These are phyloP conservation scores for Tonatia bakeri DNA, from an alignment of 2,113 vertebrate genomes.

Conservation along the genomic window DNA sequence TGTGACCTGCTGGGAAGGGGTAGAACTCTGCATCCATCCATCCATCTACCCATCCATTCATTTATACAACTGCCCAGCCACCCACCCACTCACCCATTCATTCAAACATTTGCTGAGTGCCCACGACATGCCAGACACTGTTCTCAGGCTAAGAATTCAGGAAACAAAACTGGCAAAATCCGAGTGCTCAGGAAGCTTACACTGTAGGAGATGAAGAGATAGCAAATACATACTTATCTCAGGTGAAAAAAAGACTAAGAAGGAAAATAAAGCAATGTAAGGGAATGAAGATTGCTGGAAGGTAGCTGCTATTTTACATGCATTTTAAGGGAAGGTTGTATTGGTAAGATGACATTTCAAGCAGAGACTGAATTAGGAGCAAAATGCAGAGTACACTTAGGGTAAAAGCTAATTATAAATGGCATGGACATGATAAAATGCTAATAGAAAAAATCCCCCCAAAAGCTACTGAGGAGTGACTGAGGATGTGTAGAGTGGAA, in stretches of 20 bases:
- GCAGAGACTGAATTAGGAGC: neutral
- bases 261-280: neutral
- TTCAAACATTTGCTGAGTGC: neutral
- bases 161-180: neutral
- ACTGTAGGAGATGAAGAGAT: neutral
- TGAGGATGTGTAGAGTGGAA: neutral
- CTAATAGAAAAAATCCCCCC: neutral
- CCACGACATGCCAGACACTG: neutral
- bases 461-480: neutral
- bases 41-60: neutral
- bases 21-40: neutral
- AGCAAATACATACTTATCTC: neutral
- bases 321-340: neutral
- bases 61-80: neutral
- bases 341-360: neutral
- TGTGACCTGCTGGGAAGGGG: neutral
- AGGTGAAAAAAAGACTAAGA: neutral
- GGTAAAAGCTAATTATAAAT: neutral
- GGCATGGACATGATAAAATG: neutral
- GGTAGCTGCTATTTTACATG: neutral
- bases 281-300: neutral
- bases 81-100: neutral
- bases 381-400: neutral
- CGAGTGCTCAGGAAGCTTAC: neutral
- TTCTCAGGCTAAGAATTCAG: neutral